phyloP scores from a whole-genome alignment of 2,888 invertebrate genomes.

The Ormia ochracea region DNA sequence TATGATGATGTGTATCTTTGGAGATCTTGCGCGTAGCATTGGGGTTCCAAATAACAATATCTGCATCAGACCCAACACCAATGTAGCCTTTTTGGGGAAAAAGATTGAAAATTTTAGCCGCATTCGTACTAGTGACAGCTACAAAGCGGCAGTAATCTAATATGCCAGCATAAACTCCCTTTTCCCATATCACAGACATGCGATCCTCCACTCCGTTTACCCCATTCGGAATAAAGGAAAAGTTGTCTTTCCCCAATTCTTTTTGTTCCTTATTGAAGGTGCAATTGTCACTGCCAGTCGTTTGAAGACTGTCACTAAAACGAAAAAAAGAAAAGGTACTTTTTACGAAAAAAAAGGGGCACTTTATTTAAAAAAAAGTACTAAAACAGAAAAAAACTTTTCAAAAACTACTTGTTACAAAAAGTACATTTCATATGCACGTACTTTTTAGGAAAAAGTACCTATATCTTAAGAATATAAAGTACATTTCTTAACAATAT shows the following conservation, averaged over 20 bases:
- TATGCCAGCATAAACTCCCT: conserved; percentile 91
- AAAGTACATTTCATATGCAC: no score
- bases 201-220: conserved; percentile 98
- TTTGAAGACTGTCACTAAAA: conserved; percentile 90
- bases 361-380: neutral
- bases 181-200: conserved; percentile 98
- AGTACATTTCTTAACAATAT: neutral
- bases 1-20: conserved; percentile 93
- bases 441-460: neutral
- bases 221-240: conserved; percentile 96
- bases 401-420: neutral
- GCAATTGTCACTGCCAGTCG: conserved; percentile 97
- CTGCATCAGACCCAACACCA: conserved; percentile 95
- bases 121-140: conserved; percentile 95
- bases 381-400: neutral
- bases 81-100: conserved; percentile 97
- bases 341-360: neutral
- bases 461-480: neutral
- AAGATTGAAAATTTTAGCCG: conserved; percentile 97
- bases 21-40: conserved; percentile 89
- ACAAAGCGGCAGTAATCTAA: conserved; percentile 96
- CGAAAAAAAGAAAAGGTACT: neutral
- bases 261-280: conserved; percentile 96
- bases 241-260: conserved; percentile 90
- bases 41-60: conserved; percentile 98